phyloP scores from a whole-genome alignment of 1,140 invertebrate genomes.

The Anoplolepis gracilipes region DNA sequence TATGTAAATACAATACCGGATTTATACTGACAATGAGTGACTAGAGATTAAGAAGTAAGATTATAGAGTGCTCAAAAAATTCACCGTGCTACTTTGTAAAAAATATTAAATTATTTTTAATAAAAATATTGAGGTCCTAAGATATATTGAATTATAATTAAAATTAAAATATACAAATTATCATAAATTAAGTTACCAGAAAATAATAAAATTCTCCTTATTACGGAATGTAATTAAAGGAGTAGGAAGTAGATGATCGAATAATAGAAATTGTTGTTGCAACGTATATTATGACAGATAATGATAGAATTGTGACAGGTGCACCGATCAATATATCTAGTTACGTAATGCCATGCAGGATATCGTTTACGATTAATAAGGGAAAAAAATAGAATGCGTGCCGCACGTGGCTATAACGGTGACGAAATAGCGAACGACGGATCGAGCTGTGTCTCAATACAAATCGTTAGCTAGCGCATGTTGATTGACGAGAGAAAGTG shows the following conservation, averaged over 20 bases:
- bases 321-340: neutral
- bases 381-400: constrained; percentile 21
- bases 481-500: constrained; percentile 51
- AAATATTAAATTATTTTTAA: too few species aligned
- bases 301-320: constrained; percentile 24
- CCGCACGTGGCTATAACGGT: neutral
- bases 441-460: constrained; percentile 27
- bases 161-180: neutral
- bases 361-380: constrained; percentile 25
- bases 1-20: neutral
- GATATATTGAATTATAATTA: neutral
- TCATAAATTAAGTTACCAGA: neutral
- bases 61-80: too few species aligned
- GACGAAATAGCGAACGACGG: constrained; percentile 36
- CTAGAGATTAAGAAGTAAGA: too few species aligned
- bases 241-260: neutral
- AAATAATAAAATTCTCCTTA: neutral
- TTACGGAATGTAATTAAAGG: neutral
- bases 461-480: constrained; percentile 15
- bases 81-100: too few species aligned
- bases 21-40: too few species aligned
- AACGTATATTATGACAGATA: neutral
- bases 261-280: neutral
- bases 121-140: too few species aligned
- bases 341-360: neutral